A percentile compares a stretch with the other conserved stretches of the same genome.
Evolutionary conservation across 2,888 invertebrate species (phyloP).

Genomic region (Spatulosminthurus flaviceps): DNA sequence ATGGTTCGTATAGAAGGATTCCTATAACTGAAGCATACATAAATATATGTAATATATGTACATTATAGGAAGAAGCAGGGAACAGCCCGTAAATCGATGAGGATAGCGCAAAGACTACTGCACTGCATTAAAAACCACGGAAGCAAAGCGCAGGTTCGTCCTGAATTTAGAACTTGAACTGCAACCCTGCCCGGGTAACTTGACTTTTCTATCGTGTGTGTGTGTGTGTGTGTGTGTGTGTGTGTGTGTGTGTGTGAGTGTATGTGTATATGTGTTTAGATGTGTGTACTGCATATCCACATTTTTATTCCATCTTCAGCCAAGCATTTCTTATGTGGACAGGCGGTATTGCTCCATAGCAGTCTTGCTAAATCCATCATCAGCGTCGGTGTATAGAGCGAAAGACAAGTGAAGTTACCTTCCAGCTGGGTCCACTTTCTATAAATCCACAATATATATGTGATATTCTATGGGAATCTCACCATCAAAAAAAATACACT

Average conservation of each 20-base stretch:
- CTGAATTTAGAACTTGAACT: conserved; percentile 38
- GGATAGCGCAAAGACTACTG: conserved; percentile 59
- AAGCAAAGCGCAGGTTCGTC: conserved; percentile 54
- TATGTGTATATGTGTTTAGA: too few species aligned
- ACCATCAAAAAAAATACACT: too few species aligned
- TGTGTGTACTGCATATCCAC: too few species aligned
- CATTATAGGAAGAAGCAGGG: not conserved
- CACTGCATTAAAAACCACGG: conserved; percentile 37
- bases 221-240: too few species aligned
- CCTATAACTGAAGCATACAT: not conserved
- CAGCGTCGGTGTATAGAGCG: not conserved
- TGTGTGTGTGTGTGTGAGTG: too few species aligned
- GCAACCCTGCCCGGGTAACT: conserved; percentile 55
- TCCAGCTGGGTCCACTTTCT: too few species aligned
- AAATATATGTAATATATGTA: not conserved
- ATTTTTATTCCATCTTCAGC: conserved; percentile 14
- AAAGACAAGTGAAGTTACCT: not conserved
- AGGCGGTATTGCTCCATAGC: not conserved
- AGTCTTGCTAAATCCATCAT: conserved; percentile 6
- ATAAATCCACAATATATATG: too few species aligned
- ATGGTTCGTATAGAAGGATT: too few species aligned
- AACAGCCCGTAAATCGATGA: conserved; percentile 55
- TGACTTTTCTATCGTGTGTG: not conserved
- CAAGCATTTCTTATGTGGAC: not conserved
- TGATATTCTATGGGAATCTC: too few species aligned